Conservation (phyloP, 2,888 invertebrate genomes). For the Keiferia lycopersicella region DNA sequence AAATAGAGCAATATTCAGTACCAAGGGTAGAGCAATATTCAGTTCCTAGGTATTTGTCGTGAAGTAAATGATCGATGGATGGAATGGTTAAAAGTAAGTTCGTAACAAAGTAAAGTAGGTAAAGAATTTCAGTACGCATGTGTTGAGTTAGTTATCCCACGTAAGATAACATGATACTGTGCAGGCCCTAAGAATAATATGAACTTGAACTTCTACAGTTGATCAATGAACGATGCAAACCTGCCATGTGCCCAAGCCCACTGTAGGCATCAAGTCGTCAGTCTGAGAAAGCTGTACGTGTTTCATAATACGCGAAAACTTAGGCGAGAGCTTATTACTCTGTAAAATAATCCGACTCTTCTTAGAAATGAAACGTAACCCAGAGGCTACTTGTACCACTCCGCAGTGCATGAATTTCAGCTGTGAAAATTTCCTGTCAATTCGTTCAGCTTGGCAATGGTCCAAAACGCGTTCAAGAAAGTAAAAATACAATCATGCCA, state of each 20-base stretch:
- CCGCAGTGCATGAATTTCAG: slow-evolving; percentile 49
- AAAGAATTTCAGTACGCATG: too few relatives aligned
- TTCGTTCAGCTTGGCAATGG: slow-evolving; percentile 46
- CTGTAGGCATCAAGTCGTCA: slow-evolving; percentile 83
- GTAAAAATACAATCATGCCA: not conserved
- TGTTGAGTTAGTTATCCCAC: too few relatives aligned
- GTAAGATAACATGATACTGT: too few relatives aligned
- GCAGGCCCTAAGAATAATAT: slow-evolving; percentile 3
- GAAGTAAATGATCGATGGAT: too few relatives aligned
- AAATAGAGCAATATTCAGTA: slow-evolving; percentile 13
- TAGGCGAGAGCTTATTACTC: slow-evolving; percentile 36
- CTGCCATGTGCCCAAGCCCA: slow-evolving; percentile 89
- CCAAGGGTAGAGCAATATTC: slow-evolving; percentile 34
- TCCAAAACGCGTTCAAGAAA: slow-evolving; percentile 46
- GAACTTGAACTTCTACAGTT: not conserved
- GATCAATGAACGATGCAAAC: slow-evolving; percentile 49
- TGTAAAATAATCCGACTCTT: slow-evolving; percentile 39
- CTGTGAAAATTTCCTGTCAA: slow-evolving; percentile 48
- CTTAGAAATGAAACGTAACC: slow-evolving; percentile 38
- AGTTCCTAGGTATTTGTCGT: too few relatives aligned
- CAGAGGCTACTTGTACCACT: slow-evolving; percentile 36
- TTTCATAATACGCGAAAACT: slow-evolving; percentile 63
- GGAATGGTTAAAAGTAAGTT: too few relatives aligned
- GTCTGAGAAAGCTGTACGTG: slow-evolving; percentile 69
- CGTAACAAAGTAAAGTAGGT: too few relatives aligned